phyloP scores from a whole-genome alignment of 2,888 invertebrate genomes.

The Drosophila recens region DNA sequence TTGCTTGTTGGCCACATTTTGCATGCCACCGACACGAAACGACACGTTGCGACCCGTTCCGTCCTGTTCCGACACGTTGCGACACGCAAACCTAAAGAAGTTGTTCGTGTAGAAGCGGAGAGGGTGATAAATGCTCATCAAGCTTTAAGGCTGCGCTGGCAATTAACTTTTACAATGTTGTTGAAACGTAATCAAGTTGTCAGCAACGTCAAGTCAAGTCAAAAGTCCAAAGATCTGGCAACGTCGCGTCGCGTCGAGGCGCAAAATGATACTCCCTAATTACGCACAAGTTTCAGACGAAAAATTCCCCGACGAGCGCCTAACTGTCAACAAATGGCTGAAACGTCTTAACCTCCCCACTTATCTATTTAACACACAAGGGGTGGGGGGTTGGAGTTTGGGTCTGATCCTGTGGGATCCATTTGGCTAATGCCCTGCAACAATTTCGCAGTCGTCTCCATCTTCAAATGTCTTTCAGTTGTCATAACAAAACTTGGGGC shows the following conservation, averaged over 20 bases:
- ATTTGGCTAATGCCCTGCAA: constrained; percentile 76
- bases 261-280: constrained; percentile 72
- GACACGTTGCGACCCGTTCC: constrained; percentile 16
- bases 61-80: constrained; percentile 16
- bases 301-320: constrained; percentile 63
- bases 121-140: constrained; percentile 80
- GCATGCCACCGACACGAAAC: constrained; percentile 60
- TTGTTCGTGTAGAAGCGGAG: constrained; percentile 36
- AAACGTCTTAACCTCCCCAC: constrained; percentile 38
- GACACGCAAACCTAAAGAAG: constrained; percentile 70
- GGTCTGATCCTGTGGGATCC: constrained; percentile 73
- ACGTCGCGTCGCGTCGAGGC: constrained; percentile 10
- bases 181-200: constrained; percentile 79
- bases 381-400: neutral
- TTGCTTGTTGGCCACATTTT: constrained; percentile 33
- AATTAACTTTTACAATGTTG: constrained; percentile 82
- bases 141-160: constrained; percentile 74
- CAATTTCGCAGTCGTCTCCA: constrained; percentile 51
- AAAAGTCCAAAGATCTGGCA: constrained; percentile 37
- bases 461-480: constrained; percentile 77
- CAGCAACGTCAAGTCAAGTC: constrained; percentile 50
- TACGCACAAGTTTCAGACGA: constrained; percentile 62
- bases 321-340: constrained; percentile 66
- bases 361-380: neutral
- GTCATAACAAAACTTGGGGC: constrained; percentile 70